Evolutionary conservation across 2,797 vertebrate genomes (phyloP).

Genomic region (Enteromius paludinosus): DNA sequence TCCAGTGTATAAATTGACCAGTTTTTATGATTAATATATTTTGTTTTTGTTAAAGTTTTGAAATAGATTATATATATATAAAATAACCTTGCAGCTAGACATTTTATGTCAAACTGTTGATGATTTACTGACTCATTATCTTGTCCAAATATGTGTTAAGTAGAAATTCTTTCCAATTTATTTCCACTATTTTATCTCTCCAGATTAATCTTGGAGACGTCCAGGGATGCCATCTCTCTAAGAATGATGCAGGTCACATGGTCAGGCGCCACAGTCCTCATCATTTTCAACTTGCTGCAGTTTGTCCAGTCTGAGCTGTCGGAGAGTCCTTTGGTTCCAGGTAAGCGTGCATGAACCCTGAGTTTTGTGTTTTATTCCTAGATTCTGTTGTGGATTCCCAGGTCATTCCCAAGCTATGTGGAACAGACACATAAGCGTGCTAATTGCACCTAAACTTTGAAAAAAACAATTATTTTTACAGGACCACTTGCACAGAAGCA

Average conservation of each 20-base stretch:
- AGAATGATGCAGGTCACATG: conserved; percentile 84
- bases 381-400: background rate
- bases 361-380: background rate
- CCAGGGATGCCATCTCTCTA: conserved; percentile 89
- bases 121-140: background rate
- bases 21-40: no score
- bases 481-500: background rate
- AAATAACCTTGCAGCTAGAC: background rate
- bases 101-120: background rate
- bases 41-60: no score
- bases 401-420: conserved; percentile 18
- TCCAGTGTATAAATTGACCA: background rate
- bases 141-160: background rate
- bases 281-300: conserved; percentile 80
- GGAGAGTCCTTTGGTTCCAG: conserved; percentile 85
- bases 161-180: background rate
- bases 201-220: conserved; percentile 60
- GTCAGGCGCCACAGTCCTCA: conserved; percentile 83
- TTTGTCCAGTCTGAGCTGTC: conserved; percentile 75
- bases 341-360: conserved; percentile 74
- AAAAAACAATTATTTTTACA: background rate
- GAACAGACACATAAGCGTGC: background rate
- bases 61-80: no score
- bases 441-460: background rate
- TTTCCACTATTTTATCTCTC: conserved; percentile 18